A percentile compares a stretch with the other conserved stretches of the same genome.
Evolutionary conservation across 2,888 invertebrate genomes (phyloP).

Genomic region (Watsonalla cultraria): DNA sequence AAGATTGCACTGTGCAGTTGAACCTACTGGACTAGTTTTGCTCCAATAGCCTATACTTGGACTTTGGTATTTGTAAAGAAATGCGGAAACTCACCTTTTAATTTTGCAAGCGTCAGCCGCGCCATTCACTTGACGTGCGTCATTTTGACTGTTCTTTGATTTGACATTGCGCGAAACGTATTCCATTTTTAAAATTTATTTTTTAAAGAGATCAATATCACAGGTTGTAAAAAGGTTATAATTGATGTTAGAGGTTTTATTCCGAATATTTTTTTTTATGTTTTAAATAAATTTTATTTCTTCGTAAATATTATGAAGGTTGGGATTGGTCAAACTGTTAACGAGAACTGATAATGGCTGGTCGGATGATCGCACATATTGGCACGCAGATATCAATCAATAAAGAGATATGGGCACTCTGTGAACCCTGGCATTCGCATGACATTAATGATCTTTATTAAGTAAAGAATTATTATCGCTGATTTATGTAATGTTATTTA

Average conservation of each 20-base stretch:
- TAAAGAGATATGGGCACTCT: slow-evolving; percentile 21
- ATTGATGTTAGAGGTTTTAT: slow-evolving; percentile 14
- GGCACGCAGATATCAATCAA: slow-evolving; percentile 29
- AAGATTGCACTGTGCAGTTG: too few relatives aligned
- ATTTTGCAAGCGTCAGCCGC: slow-evolving; percentile 32
- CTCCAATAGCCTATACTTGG: too few relatives aligned
- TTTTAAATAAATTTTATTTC: slow-evolving; percentile 7
- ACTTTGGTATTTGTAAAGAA: neutral
- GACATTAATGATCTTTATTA: slow-evolving; percentile 14
- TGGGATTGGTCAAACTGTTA: slow-evolving; percentile 49
- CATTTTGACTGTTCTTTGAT: slow-evolving; percentile 45
- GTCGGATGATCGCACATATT: slow-evolving; percentile 33
- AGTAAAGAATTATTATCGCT: too few relatives aligned
- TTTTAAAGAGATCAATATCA: slow-evolving; percentile 44
- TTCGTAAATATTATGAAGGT: slow-evolving; percentile 5
- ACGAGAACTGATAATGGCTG: slow-evolving; percentile 59
- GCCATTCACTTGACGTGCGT: slow-evolving; percentile 62
- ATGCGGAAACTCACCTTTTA: slow-evolving; percentile 49
- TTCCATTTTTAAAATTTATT: slow-evolving; percentile 57
- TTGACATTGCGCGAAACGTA: slow-evolving; percentile 55
- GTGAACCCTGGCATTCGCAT: slow-evolving; percentile 29
- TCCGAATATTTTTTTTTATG: slow-evolving; percentile 12
- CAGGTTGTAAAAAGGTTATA: slow-evolving; percentile 27
- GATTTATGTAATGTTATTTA: too few relatives aligned
- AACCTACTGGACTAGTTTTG: too few relatives aligned